Percentiles rank a stretch among this genome's conserved stretches.
These are phyloP conservation scores for Cyprinus carpio DNA, from an alignment of 2,113 vertebrate species.

Conservation along the genomic window DNA sequence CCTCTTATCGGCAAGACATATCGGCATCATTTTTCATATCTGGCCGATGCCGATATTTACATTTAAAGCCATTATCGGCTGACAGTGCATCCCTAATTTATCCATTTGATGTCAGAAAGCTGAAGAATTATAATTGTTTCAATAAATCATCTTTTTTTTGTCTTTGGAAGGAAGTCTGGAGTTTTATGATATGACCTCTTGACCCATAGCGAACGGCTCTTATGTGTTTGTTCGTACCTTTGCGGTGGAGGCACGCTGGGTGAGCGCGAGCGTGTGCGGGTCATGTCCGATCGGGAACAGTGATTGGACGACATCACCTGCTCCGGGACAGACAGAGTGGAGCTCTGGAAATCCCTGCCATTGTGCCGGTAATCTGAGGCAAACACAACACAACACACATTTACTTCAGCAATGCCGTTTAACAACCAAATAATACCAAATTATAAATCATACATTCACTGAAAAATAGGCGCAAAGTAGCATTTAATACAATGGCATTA, in stretches of 20 bases:
- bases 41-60: too few relatives aligned
- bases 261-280: slow-evolving; percentile 87
- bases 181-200: not conserved
- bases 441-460: not conserved
- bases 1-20: too few relatives aligned
- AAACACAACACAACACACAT: not conserved
- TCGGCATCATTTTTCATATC: too few relatives aligned
- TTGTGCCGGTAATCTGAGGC: slow-evolving; percentile 87
- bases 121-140: too few relatives aligned
- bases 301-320: slow-evolving; percentile 91
- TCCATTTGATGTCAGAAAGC: not conserved
- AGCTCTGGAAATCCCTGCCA: slow-evolving; percentile 90
- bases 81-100: too few relatives aligned
- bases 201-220: not conserved
- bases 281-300: slow-evolving; percentile 82
- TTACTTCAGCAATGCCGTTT: not conserved
- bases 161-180: not conserved
- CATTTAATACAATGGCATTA: not conserved
- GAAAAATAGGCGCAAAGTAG: not conserved
- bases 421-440: not conserved
- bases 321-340: slow-evolving; percentile 91
- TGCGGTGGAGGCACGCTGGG: slow-evolving; percentile 89
- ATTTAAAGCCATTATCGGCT: too few relatives aligned
- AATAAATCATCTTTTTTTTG: not conserved
- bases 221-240: slow-evolving; percentile 75